phyloP scores from a whole-genome alignment of 2,888 invertebrate species.

The Heteromurus nitidus region DNA sequence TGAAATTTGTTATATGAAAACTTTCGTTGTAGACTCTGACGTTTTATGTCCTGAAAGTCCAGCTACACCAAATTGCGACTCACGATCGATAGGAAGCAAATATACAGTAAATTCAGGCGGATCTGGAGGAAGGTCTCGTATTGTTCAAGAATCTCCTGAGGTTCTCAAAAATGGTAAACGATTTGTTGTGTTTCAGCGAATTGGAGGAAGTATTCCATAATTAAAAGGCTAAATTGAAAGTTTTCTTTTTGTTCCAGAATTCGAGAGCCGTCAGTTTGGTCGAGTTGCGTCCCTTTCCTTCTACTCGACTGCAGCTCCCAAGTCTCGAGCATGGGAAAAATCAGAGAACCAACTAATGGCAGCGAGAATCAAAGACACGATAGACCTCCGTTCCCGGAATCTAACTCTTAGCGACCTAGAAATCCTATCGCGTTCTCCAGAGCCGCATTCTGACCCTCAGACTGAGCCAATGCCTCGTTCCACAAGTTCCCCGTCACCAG shows the following conservation, averaged over 20 bases:
- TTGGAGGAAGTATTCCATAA: too few relatives aligned
- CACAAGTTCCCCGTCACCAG: neutral
- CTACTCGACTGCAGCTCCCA: conserved; percentile 47
- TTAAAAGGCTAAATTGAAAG: too few relatives aligned
- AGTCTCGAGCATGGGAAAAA: conserved; percentile 67
- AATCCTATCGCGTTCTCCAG: conserved; percentile 38
- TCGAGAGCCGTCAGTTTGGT: conserved; percentile 22
- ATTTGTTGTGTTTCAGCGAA: neutral
- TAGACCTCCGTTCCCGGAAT: conserved; percentile 59
- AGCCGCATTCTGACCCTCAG: neutral
- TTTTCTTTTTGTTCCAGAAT: conserved; percentile 41
- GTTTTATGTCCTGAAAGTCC: conserved; percentile 66
- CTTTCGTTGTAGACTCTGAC: conserved; percentile 42
- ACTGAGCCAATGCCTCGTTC: neutral
- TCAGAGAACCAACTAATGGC: conserved; percentile 69
- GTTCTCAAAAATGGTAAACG: conserved; percentile 58
- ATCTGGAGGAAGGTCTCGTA: conserved; percentile 35
- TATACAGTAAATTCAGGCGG: conserved; percentile 33
- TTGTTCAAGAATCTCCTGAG: conserved; percentile 66
- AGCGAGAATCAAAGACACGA: conserved; percentile 68
- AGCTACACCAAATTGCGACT: conserved; percentile 43
- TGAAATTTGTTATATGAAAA: too few relatives aligned
- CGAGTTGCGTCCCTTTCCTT: conserved; percentile 62
- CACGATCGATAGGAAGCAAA: conserved; percentile 22
- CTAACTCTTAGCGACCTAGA: conserved; percentile 65